A percentile compares a stretch with the other conserved stretches of the same genome.
phyloP scores from a whole-genome alignment of 2,797 vertebrate genomes.

The Acrocephalus scirpaceus region DNA sequence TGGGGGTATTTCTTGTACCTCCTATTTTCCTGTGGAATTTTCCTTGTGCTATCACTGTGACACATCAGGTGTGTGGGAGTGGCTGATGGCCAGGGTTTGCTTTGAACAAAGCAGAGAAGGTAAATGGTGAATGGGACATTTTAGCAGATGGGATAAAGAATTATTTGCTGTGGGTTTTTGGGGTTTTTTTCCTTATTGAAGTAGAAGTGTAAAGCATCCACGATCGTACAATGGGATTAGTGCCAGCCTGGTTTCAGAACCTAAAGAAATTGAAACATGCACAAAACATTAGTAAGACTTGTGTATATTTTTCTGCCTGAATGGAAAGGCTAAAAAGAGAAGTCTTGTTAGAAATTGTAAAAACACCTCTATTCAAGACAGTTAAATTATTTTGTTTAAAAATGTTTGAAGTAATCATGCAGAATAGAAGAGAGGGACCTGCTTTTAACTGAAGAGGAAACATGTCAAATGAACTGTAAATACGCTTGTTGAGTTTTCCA shows the following conservation, averaged over 20 bases:
- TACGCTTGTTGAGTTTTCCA: neutral
- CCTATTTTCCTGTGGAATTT: neutral
- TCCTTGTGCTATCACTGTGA: neutral
- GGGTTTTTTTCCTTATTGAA: neutral
- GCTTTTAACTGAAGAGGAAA: neutral
- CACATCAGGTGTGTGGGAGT: accelerated
- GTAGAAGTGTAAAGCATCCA: neutral
- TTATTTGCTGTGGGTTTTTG: neutral
- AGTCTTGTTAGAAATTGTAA: neutral
- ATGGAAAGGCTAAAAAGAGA: neutral
- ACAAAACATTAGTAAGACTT: neutral
- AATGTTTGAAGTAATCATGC: neutral
- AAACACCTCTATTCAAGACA: neutral
- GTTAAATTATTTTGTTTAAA: neutral
- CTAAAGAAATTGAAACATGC: neutral
- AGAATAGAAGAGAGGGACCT: neutral
- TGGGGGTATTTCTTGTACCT: accelerated
- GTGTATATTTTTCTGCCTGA: neutral
- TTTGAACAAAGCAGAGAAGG: neutral
- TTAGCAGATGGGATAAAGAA: neutral
- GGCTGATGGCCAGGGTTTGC: neutral
- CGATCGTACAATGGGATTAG: neutral
- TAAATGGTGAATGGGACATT: neutral
- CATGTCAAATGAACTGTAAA: neutral
- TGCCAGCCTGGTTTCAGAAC: neutral